Evolutionary conservation across 2,797 vertebrate genomes (phyloP), one percentile per base, ranked within the genome.

Genomic region (Atherinosoma microstoma): DNA sequence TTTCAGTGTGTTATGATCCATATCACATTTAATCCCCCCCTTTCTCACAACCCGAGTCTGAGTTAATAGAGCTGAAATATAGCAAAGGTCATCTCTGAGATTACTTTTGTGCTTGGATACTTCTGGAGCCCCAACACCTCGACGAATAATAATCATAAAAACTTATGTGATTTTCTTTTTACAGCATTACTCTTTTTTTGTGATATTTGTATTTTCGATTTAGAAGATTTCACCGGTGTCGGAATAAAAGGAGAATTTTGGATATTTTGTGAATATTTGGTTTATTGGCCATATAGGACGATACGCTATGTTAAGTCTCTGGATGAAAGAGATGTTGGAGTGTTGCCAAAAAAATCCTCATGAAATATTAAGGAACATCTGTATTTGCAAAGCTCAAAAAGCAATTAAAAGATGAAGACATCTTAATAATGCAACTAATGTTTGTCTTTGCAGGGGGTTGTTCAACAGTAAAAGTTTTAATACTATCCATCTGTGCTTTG

Each of bases 51-150:
- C 69, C 45, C 47, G 66, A 82, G 60, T 79, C 56, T 70, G 29
- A 88, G 75, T 65, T 85, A 82, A 90, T 78, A 83, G 71, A 89
- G 82, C 85, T 74, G 65, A 87, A 87, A 82, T 78, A 87, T 83
- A 72, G 64, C 36, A 83, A 89, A 90, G 86, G 82, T 88, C 86
- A 90, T 81, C 69, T 82, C 65, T 68, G 66, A 84, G 80, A 91
- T 89, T 83, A 79, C 70, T 58, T 83, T 81, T 86, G 75, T 76
- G 84, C 81, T 83, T 74, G 70, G 76, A 80, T 87, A 78, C 83
- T 82, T 84, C 62, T 80, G 67, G 61, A 84, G 61, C 57, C 76
- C 24, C 42, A 24, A 49, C 4, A 7, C 69, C 89, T 70, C 34
- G 38, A 65, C 58, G 67, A 87, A 86, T 84, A 73, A 9, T 47